Percentiles rank a stretch among this genome's conserved stretches.
These are phyloP conservation scores for Vannuccia rotundouncinata DNA, from an alignment of 2,888 invertebrate genomes.

Conservation along the genomic window DNA sequence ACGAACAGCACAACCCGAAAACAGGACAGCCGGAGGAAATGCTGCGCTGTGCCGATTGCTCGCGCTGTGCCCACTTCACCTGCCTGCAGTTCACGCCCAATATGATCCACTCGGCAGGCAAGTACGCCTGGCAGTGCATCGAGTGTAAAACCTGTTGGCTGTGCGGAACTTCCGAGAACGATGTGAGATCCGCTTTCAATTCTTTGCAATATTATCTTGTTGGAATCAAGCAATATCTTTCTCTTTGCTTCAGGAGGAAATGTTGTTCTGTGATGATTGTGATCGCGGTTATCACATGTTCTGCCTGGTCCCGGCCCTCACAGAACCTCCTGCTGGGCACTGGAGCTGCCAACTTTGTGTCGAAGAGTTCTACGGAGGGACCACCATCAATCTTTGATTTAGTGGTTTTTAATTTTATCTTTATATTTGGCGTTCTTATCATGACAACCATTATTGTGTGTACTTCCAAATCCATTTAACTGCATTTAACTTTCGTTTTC, in stretches of 20 bases:
- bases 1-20: slow-evolving; percentile 6
- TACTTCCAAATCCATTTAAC: no score
- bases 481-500: no score
- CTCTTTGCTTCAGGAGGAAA: slow-evolving; percentile 70
- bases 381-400: background rate
- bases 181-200: slow-evolving; percentile 65
- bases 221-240: background rate
- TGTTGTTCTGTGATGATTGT: slow-evolving; percentile 98
- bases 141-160: slow-evolving; percentile 99
- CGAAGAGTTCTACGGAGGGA: slow-evolving; percentile 12
- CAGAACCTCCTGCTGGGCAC: slow-evolving; percentile 78
- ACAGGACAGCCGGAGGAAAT: slow-evolving; percentile 53
- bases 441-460: no score
- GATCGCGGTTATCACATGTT: slow-evolving; percentile 99
- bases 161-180: slow-evolving; percentile 97
- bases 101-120: slow-evolving; percentile 95
- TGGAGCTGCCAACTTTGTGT: slow-evolving; percentile 57
- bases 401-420: no score
- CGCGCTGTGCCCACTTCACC: slow-evolving; percentile 93
- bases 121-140: slow-evolving; percentile 99
- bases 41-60: slow-evolving; percentile 96
- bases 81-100: slow-evolving; percentile 96
- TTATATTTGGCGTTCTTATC: no score
- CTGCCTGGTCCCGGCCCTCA: slow-evolving; percentile 86
- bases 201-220: no score